A percentile compares a stretch with the other conserved stretches of the same genome.
phyloP scores from a whole-genome alignment of 2,888 invertebrate genomes.

The Caenorhabditis macrosperma region DNA sequence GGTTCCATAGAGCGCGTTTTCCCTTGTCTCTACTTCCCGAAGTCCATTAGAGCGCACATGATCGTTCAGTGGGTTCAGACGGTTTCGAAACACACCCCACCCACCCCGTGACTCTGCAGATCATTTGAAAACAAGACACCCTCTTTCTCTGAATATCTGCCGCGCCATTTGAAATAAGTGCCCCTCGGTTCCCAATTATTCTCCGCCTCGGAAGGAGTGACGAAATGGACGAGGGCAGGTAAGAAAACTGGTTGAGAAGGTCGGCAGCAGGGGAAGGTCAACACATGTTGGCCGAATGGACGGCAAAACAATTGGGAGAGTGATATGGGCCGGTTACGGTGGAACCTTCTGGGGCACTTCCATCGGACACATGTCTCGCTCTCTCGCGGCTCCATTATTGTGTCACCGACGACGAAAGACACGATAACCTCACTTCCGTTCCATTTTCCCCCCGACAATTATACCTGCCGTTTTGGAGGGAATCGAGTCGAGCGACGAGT shows the following conservation, averaged over 20 bases:
- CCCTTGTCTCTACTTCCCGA: too few species aligned
- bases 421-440: neutral
- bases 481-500: neutral
- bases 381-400: neutral
- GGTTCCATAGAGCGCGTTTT: too few species aligned
- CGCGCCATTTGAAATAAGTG: neutral
- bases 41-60: too few species aligned
- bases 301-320: neutral
- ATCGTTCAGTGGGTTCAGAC: too few species aligned
- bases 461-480: neutral
- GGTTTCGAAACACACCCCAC: too few species aligned
- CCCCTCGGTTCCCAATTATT: slow-evolving; percentile 11
- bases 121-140: too few species aligned
- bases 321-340: too few species aligned
- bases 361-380: neutral
- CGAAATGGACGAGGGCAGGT: neutral
- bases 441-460: neutral
- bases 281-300: neutral
- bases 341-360: neutral
- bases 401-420: neutral
- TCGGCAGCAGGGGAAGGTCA: slow-evolving; percentile 27
- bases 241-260: slow-evolving; percentile 29
- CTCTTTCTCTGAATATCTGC: neutral
- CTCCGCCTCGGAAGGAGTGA: neutral
- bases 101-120: too few species aligned